Base-by-base conservation (phyloP, 2,888 invertebrate species). In the Sinodicranocentrus sp. region DNA sequence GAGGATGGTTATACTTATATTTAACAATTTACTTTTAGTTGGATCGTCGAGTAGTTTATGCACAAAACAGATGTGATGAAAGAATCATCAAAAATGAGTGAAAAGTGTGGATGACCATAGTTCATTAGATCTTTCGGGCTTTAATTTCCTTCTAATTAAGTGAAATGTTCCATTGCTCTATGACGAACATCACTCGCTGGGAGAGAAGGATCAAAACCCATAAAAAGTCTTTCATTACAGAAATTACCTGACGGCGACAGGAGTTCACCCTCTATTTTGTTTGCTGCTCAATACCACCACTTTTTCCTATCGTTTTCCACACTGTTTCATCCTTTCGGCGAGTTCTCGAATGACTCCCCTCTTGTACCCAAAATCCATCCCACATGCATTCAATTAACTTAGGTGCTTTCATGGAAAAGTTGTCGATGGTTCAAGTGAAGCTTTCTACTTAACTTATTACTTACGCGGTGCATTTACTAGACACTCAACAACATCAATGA, bases 151-250 rank as follows among this genome's bases (percentile, higher is more conserved):
- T 84, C 82, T 87, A 87, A 87, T 87, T 87, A 87, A 84, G 76
- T 85, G 84, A 87, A 86, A 86, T 84, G 79, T 77, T 83, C 75
- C 73, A 54, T 48, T 52, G 73, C 54, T 48, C 21, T 23, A 21
- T 52, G 23, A 33, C 23, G 17, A 39, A 13, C 25, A 15, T 54
- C 19, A 57, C 3, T n/a, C 48, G 8, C 0, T 8, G 70, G 39
- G 78, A 70, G 70, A 59, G 78, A 65, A 65, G 67, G 28, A 73
- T 61, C 57, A 61, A 76, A 82, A 76, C 70, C 76, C 82, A 76
- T 76, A 76, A 82, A 82, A 83, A 82, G 86, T 78, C 86, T 87
- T 86, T 87, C 86, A 88, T 88, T 87, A 88, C 82, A 82, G 82
- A 84, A 87, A 88, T 88, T 87, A 88, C 83, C 85, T 84, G 52